Evolutionary conservation across 2,888 invertebrate species (phyloP), one percentile per base, ranked within the genome.

Genomic region (Apomyelois bistriatella): DNA sequence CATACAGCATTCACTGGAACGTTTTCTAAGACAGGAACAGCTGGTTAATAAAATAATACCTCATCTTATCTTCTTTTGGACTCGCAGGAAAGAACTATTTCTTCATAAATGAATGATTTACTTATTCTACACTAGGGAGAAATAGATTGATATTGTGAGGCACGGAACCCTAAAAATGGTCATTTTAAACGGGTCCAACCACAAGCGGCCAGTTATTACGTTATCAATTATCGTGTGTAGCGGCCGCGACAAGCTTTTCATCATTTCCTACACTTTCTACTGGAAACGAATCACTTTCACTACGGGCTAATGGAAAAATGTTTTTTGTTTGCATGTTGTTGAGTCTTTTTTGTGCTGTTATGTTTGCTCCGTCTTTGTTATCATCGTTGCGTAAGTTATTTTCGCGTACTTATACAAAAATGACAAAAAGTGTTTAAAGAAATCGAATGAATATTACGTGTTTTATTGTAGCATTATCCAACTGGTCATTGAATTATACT

Each of bases 151-250:
- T 5, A 22, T 3, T 5, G 7, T 6, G 10, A 32, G 10, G 32
- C n/a, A n/a, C n/a, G n/a, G n/a, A n/a, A n/a, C 10, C 32, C 32
- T 32, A 32, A 32, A 32, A 32, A 7, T 1, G 9, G 10, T 32
- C 22, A 22, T 22, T 22, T 32, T 9, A 32, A 32, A 32, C 32
- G 7, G 32, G 32, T 32, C 8, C 32, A 10, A 32, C 32, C 32
- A 32, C 32, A 32, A 10, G 35, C 35, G 12, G 2, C 12, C n/a
- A 37, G 37, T 32, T 4, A 15, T 42, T 42, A 17, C 41, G 17
- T 22, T 42, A 42, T 48, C 55, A 55, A 55, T 55, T 55, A 55
- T 22, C 9, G 47, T n/a, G 41, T 12, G 35, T 41, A 49, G 36
- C 36, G 47, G 46, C 50, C 53, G 55, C 47, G 47, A 48, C 53